phyloP scores from a whole-genome alignment of 2,113 vertebrate species.

The Corydoras sp. region DNA sequence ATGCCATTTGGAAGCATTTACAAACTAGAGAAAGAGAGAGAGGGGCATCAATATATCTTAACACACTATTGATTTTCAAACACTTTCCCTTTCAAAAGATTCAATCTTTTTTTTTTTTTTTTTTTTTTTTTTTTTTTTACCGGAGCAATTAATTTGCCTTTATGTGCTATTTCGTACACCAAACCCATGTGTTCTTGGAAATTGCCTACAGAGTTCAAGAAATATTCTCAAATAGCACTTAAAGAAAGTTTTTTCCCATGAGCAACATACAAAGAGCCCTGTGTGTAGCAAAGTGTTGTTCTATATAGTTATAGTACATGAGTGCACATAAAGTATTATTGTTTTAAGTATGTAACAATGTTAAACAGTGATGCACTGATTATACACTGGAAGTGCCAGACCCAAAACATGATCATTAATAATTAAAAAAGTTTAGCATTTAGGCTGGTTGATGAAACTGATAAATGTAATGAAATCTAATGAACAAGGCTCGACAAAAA shows the following conservation, averaged over 20 bases:
- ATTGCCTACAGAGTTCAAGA: background rate
- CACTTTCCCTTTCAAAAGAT: background rate
- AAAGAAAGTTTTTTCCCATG: background rate
- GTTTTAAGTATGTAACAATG: too few relatives aligned
- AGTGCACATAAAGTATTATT: too few relatives aligned
- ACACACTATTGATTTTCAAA: conserved; percentile 13
- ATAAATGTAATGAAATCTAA: too few relatives aligned
- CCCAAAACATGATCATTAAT: too few relatives aligned
- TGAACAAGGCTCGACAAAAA: too few relatives aligned
- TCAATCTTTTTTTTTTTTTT: background rate
- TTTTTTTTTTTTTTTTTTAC: background rate
- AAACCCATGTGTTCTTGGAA: background rate
- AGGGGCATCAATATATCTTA: background rate
- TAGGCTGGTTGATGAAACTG: too few relatives aligned
- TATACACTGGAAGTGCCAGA: too few relatives aligned
- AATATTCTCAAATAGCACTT: background rate
- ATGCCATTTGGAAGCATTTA: background rate
- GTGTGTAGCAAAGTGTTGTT: too few relatives aligned
- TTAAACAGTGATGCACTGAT: too few relatives aligned
- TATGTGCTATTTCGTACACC: background rate
- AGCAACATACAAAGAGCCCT: too few relatives aligned
- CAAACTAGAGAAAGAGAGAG: background rate
- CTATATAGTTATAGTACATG: too few relatives aligned
- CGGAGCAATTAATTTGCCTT: background rate
- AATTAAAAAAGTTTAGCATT: too few relatives aligned